These are phyloP conservation scores for Noctua fimbriata DNA, from an alignment of 2,888 invertebrate species.

Conservation along the genomic window DNA sequence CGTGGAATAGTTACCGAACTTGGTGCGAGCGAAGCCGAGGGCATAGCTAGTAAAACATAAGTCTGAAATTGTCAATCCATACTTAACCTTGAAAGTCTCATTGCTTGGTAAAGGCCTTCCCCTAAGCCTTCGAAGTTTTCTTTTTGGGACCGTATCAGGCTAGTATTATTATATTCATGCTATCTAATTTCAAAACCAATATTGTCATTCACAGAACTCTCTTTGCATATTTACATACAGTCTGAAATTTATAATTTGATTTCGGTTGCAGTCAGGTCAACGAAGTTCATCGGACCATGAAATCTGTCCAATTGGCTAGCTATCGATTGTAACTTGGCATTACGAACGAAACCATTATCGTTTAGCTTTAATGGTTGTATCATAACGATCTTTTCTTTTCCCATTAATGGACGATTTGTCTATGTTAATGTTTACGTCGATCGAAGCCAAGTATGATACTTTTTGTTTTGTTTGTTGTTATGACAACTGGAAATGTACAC, in stretches of 20 bases:
- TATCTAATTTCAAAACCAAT: constrained; percentile 5
- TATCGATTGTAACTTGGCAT: constrained; percentile 56
- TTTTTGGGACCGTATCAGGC: neutral
- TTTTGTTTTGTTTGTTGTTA: constrained; percentile 36
- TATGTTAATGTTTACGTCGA: constrained; percentile 14
- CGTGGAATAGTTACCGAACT: too few species aligned
- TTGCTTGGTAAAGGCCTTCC: neutral
- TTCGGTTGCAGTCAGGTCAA: constrained; percentile 36
- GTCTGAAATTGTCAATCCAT: neutral
- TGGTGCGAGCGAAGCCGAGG: too few species aligned
- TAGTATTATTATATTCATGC: neutral
- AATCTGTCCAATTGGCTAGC: constrained; percentile 42
- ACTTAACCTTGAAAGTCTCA: neutral
- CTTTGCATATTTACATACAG: neutral
- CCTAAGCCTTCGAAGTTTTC: neutral
- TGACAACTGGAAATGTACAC: constrained; percentile 33
- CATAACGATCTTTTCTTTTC: constrained; percentile 50
- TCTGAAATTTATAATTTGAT: constrained; percentile 26
- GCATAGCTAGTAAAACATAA: neutral
- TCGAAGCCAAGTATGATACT: constrained; percentile 16
- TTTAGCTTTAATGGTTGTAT: constrained; percentile 52
- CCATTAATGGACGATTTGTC: constrained; percentile 42
- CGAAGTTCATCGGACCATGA: constrained; percentile 19
- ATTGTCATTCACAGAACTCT: constrained; percentile 5
- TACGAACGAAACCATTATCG: constrained; percentile 43